Evolutionary conservation across 2,797 vertebrate species (phyloP).

Genomic region (Scyliorhinus canicula): DNA sequence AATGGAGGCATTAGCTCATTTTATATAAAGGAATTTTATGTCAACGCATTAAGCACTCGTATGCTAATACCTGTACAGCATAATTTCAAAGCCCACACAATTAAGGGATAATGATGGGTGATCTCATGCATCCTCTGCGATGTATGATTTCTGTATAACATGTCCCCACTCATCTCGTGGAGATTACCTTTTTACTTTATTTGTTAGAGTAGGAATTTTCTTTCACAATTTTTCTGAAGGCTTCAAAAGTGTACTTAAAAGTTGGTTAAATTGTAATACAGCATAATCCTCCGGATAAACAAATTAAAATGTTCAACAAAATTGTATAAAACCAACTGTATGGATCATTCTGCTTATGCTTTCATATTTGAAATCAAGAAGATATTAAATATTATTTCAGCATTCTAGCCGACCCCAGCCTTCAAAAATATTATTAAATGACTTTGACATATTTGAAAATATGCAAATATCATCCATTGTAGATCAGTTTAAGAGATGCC

Average conservation of each 20-base stretch:
- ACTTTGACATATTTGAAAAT: not conserved
- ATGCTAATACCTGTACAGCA: not conserved
- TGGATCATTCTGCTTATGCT: not conserved
- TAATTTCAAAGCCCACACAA: not conserved
- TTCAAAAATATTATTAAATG: not conserved
- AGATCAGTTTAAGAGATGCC: not conserved
- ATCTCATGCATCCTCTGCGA: not conserved
- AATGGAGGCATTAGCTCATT: not conserved
- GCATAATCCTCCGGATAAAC: not conserved
- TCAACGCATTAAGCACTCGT: conserved; percentile 4
- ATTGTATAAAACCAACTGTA: not conserved
- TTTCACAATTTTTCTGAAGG: not conserved
- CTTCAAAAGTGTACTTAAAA: not conserved
- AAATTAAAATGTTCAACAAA: not conserved
- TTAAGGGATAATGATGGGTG: conserved; percentile 11
- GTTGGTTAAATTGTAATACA: not conserved
- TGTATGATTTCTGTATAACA: not conserved
- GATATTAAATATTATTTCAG: not conserved
- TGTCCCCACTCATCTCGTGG: not conserved
- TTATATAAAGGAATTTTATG: not conserved
- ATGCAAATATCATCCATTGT: not conserved
- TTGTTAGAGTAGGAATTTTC: not conserved
- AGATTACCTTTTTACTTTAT: not conserved
- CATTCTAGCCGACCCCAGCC: not conserved
- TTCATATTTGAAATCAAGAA: not conserved